phyloP scores from a whole-genome alignment of 2,797 vertebrate species.

The Cuculus canorus region DNA sequence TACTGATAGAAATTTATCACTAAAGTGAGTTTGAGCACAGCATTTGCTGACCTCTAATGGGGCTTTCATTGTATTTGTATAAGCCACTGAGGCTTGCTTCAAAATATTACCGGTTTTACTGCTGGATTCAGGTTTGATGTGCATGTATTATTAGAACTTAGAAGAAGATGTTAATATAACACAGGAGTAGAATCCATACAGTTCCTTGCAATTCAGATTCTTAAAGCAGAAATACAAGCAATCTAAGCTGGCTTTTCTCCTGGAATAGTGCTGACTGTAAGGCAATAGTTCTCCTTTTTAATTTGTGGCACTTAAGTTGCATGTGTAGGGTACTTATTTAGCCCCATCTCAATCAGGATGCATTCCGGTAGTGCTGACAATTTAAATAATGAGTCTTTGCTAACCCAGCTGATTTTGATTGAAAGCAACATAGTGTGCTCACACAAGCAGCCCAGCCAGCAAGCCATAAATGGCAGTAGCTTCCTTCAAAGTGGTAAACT shows the following conservation, averaged over 20 bases:
- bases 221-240: not conserved
- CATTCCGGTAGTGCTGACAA: not conserved
- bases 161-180: not conserved
- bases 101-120: not conserved
- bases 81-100: not conserved
- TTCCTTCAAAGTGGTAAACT: not conserved
- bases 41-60: not conserved
- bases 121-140: not conserved
- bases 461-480: not conserved
- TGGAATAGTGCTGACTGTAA: not conserved
- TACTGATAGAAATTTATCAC: not conserved
- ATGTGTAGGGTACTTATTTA: not conserved
- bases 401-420: not conserved
- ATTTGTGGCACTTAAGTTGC: not conserved
- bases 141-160: not conserved
- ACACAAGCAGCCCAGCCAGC: not conserved
- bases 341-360: not conserved
- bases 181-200: not conserved
- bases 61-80: not conserved
- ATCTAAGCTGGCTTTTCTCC: not conserved
- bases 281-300: not conserved
- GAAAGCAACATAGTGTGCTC: not conserved
- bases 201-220: not conserved
- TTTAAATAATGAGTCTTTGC: not conserved
- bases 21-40: not conserved